Evolutionary conservation across 64 coral and sea anemone genomes (phyloP).

Genomic region (Cladopsammia gracilis): DNA sequence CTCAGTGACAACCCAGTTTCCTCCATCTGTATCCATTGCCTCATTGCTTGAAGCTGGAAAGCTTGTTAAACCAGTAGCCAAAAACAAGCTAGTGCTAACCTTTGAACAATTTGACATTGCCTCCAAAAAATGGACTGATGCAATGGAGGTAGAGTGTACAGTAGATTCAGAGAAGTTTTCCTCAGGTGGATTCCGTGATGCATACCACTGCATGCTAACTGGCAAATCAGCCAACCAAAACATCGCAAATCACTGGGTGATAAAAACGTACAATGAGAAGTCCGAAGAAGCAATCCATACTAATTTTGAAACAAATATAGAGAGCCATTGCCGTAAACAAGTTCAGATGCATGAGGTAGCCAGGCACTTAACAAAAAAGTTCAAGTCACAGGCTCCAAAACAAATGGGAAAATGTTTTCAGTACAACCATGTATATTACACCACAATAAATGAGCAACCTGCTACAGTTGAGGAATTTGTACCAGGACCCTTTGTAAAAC

Average conservation of each 20-base stretch:
- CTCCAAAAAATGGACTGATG: slow-evolving; percentile 2
- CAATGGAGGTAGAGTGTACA: background rate
- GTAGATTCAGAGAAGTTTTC: slow-evolving; percentile 25
- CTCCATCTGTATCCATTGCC: slow-evolving; percentile 40
- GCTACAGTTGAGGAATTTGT: slow-evolving; percentile 91
- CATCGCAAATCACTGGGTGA: slow-evolving; percentile 66
- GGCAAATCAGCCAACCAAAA: slow-evolving; percentile 35
- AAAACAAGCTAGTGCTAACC: background rate
- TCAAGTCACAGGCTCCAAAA: slow-evolving; percentile 65
- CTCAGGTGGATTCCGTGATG: slow-evolving; percentile 29
- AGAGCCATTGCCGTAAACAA: slow-evolving; percentile 81
- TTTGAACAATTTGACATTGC: slow-evolving; percentile 43
- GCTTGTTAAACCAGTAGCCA: slow-evolving; percentile 14
- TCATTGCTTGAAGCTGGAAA: slow-evolving; percentile 33
- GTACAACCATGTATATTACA: slow-evolving; percentile 80
- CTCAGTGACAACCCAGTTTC: background rate
- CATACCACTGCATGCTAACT: background rate
- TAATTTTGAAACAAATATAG: slow-evolving; percentile 61
- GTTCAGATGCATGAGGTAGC: slow-evolving; percentile 85
- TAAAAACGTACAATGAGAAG: slow-evolving; percentile 84
- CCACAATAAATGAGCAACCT: slow-evolving; percentile 62
- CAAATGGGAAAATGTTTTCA: slow-evolving; percentile 73
- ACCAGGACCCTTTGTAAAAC: slow-evolving; percentile 66
- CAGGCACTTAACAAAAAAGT: slow-evolving; percentile 74
- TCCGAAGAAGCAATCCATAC: slow-evolving; percentile 56